Evolutionary conservation across 1,140 invertebrate species (phyloP), one percentile per base, ranked within the genome.

Genomic region (Lucilia cuprina): DNA sequence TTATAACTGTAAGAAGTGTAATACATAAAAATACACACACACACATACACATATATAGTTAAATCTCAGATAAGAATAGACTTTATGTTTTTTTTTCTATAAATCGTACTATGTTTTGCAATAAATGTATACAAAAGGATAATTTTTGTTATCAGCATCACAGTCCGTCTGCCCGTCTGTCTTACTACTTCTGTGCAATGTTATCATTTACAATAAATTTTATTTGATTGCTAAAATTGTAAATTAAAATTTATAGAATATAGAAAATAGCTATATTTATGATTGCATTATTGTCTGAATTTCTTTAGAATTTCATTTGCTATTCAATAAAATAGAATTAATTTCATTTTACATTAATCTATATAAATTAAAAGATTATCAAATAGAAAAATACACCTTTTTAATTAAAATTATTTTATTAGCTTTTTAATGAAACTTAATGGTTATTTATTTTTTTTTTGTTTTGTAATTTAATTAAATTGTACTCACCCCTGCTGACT

Each of bases 401-500:
- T 70, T 25, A 70, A 70, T 70, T 70, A 70, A 70, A 19, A 21
- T 70, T 70, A 70, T 19, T 70, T 19, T 7, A 70, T 70, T 70
- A 70, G n/a, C 21, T 21, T 12, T 70, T 13, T 8, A 41, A 41
- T 41, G 41, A 7, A 41, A 8, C 41, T 41, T 41, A 41, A 41
- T 70, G 7, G n/a, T 70, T 70, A 2, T 70, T 70, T 12, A 10
- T 70, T 0, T 21, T 21, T 70, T 1, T 70, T 25, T 21, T 21
- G 0, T 2, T 21, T 70, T 21, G 7, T n/a, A 60, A 60, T 21
- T 70, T 70, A 21, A 41, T 77, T 35, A 17, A 77, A 77, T 35
- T 9, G 0, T 12, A 90, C 89, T 91, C 80, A 91, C 89, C 89
- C 89, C 83, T 89, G 87, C 84, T 86, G 85, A 83, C 85, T 86